Conservation (phyloP, 2,888 invertebrate species). For the Trissolcus japonicus region DNA sequence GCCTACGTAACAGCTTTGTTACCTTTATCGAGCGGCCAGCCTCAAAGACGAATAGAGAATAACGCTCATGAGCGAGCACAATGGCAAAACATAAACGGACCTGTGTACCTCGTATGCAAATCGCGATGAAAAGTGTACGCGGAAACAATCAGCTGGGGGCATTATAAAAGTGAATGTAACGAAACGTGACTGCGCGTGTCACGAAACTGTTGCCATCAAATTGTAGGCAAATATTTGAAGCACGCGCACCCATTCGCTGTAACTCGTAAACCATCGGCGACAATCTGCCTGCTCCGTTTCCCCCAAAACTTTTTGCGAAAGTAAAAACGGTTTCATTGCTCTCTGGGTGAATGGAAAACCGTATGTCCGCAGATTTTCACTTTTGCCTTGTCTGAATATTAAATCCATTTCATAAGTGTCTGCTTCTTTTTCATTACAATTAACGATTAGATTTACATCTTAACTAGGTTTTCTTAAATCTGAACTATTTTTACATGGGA, state of each 20-base stretch:
- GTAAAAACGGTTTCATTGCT: no score
- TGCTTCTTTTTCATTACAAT: no score
- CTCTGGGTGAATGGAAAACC: conserved; percentile 23
- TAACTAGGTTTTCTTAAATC: no score
- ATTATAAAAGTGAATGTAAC: conserved; percentile 42
- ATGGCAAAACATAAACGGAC: conserved; percentile 41
- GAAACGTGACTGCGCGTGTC: conserved; percentile 35
- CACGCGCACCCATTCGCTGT: conserved; percentile 4
- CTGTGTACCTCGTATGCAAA: conserved; percentile 36
- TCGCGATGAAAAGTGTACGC: conserved; percentile 32
- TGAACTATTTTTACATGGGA: no score
- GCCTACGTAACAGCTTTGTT: conserved; percentile 54
- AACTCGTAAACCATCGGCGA: conserved; percentile 17
- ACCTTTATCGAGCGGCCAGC: conserved; percentile 53
- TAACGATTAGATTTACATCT: no score
- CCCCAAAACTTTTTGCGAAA: conserved; percentile 20
- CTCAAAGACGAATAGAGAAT: conserved; percentile 59
- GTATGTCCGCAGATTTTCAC: no score
- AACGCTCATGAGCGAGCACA: conserved; percentile 63
- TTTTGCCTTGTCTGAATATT: no score
- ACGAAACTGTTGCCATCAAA: conserved; percentile 28
- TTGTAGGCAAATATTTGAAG: conserved; percentile 26
- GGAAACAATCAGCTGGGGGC: conserved; percentile 39
- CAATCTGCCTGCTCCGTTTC: conserved; percentile 29
- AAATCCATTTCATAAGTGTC: no score